Conservation (phyloP, 2,888 invertebrate species). For the Esperia sulphurella region DNA sequence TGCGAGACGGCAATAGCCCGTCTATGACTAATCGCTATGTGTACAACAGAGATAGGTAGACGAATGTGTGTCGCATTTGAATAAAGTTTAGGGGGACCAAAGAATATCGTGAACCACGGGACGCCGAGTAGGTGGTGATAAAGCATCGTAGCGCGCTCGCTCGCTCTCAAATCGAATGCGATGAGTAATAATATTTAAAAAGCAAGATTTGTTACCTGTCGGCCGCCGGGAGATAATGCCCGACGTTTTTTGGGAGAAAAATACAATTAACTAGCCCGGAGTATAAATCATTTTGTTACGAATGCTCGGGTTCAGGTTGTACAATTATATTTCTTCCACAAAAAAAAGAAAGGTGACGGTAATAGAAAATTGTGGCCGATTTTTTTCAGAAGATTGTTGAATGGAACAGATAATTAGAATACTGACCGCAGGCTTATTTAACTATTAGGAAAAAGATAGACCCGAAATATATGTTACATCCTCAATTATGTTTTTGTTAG, state of each 20-base stretch:
- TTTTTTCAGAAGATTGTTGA: slow-evolving; percentile 30
- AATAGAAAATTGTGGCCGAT: slow-evolving; percentile 47
- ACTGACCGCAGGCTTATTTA: slow-evolving; percentile 31
- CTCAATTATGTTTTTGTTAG: slow-evolving; percentile 1
- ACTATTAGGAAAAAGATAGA: slow-evolving; percentile 1
- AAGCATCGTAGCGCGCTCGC: slow-evolving; percentile 71
- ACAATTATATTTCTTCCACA: slow-evolving; percentile 58
- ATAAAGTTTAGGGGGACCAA: slow-evolving; percentile 77
- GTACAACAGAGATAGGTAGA: slow-evolving; percentile 63
- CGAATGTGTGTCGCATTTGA: slow-evolving; percentile 72
- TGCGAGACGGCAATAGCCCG: slow-evolving; percentile 59
- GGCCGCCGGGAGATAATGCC: slow-evolving; percentile 69
- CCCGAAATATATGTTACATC: not conserved
- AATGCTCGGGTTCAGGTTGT: slow-evolving; percentile 63
- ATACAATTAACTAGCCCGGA: slow-evolving; percentile 74
- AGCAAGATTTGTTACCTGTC: slow-evolving; percentile 79
- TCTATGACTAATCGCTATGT: slow-evolving; percentile 43
- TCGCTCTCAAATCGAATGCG: slow-evolving; percentile 76
- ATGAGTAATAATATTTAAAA: slow-evolving; percentile 79
- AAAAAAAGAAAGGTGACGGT: slow-evolving; percentile 54
- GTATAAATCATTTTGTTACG: slow-evolving; percentile 65
- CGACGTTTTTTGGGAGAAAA: slow-evolving; percentile 68
- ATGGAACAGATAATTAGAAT: slow-evolving; percentile 50
- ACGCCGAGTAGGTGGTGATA: slow-evolving; percentile 79
- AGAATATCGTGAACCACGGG: slow-evolving; percentile 70